Base-by-base conservation (phyloP, 2,113 vertebrate genomes). In the Naja naja region DNA sequence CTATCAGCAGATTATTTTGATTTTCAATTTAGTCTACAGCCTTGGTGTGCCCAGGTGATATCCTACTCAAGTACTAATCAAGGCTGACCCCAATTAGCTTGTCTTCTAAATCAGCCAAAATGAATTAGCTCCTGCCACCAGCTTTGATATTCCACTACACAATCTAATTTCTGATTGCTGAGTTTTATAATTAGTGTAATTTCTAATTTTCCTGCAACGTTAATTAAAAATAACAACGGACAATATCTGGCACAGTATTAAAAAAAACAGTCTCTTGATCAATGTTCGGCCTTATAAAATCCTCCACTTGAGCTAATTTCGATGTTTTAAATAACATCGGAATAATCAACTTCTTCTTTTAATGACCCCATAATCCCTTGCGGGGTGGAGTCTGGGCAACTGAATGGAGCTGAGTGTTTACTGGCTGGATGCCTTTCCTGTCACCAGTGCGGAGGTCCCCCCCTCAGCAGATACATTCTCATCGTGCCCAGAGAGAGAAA, bases 261-360 rank as follows among this genome's bases (percentile, higher is more conserved):
- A 23, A 25, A 18, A 74, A 2, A 20, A 23, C 47, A 9, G 89
- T n/a, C 30, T 25, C 4, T 43, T 53, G n/a, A 27, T 2, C 49
- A 43, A 27, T 25, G 10, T 14, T 69, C 12, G 5, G 8, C 45
- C 58, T 20, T 22, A 30, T 9, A 14, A 90, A 85, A 90, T 27
- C 5, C 10, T 34, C 30, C 0, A 11, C 45, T 34, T 20, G 47
- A 49, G 45, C 47, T 16, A 34, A 8, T 43, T 56, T 85, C 56
- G 25, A 54, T 27, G 12, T 94, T 92, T 97, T 97, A 81, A 81
- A 20, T 20, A 81, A 39, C 16, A 20, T 39, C 5, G 5, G 2
- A 18, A 34, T 18, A 7, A 56, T 56, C 20, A 23, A 7, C 22
- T 23, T 20, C 54, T 55, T 56, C 55, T 23, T 56, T 56, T 56